These are phyloP conservation scores for Verasper variegatus DNA, from an alignment of 2,113 vertebrate species.

Conservation along the genomic window DNA sequence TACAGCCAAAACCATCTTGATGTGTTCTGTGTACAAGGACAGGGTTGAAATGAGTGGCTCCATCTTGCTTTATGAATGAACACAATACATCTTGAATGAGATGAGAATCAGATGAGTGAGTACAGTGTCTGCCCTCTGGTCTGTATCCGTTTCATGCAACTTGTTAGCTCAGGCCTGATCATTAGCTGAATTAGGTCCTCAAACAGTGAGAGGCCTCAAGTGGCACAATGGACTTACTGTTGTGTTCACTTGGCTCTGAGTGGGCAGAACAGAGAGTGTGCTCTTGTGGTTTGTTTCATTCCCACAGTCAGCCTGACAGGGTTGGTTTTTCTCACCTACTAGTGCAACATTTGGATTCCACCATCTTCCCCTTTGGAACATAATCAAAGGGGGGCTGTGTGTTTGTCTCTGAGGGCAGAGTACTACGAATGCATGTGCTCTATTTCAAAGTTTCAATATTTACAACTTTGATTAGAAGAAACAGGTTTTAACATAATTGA, in stretches of 20 bases:
- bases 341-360: slow-evolving; percentile 30
- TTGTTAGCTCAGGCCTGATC: slow-evolving; percentile 28
- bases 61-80: background rate
- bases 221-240: slow-evolving; percentile 52
- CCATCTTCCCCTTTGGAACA: background rate
- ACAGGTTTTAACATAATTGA: too few relatives aligned
- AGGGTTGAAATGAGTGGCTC: background rate
- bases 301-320: slow-evolving; percentile 33
- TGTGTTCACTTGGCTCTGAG: slow-evolving; percentile 16
- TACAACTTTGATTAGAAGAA: too few relatives aligned
- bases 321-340: slow-evolving; percentile 39
- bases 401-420: background rate
- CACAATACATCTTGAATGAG: background rate
- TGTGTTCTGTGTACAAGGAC: too few relatives aligned
- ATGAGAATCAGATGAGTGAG: slow-evolving; percentile 20
- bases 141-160: slow-evolving; percentile 51
- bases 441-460: slow-evolving; percentile 5
- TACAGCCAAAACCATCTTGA: background rate
- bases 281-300: slow-evolving; percentile 26
- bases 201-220: slow-evolving; percentile 30
- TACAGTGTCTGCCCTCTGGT: background rate
- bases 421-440: slow-evolving; percentile 3
- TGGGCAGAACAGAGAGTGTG: slow-evolving; percentile 7
- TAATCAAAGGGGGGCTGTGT: slow-evolving; percentile 7
- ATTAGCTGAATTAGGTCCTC: slow-evolving; percentile 68